Conservation (phyloP, 2,888 invertebrate genomes). For the Nemotelus nigrinus region DNA sequence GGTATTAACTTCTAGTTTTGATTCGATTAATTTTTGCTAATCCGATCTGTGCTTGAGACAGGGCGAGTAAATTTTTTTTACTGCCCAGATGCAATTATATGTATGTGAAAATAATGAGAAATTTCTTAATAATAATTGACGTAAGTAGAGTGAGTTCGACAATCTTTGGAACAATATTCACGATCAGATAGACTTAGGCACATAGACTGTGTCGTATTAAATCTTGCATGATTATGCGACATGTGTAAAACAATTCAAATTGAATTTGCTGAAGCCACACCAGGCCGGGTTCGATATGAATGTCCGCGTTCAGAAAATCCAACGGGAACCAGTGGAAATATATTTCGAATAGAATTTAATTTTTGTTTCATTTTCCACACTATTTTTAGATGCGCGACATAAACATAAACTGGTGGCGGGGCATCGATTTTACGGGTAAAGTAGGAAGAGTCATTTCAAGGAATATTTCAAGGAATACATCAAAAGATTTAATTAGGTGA, state of each 20-base stretch:
- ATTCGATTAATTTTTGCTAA: slow-evolving; percentile 33
- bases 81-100: slow-evolving; percentile 18
- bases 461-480: too few relatives aligned
- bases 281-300: background rate
- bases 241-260: too few relatives aligned
- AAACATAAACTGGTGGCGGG: background rate
- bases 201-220: too few relatives aligned
- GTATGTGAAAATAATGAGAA: background rate
- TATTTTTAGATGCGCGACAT: slow-evolving; percentile 12
- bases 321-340: slow-evolving; percentile 3
- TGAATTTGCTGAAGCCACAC: background rate
- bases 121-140: slow-evolving; percentile 38
- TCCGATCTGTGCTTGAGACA: slow-evolving; percentile 30
- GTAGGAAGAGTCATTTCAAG: background rate
- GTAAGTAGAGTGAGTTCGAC: slow-evolving; percentile 34
- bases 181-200: too few relatives aligned
- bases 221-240: too few relatives aligned
- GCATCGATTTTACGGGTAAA: background rate
- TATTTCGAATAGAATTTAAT: slow-evolving; percentile 18
- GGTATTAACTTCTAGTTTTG: slow-evolving; percentile 28
- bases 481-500: too few relatives aligned
- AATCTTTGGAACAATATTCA: background rate
- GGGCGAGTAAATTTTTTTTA: background rate
- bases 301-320: background rate
- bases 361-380: background rate